Conservation (phyloP, 2,113 vertebrate genomes). For the Hippocampus guttulatus region DNA sequence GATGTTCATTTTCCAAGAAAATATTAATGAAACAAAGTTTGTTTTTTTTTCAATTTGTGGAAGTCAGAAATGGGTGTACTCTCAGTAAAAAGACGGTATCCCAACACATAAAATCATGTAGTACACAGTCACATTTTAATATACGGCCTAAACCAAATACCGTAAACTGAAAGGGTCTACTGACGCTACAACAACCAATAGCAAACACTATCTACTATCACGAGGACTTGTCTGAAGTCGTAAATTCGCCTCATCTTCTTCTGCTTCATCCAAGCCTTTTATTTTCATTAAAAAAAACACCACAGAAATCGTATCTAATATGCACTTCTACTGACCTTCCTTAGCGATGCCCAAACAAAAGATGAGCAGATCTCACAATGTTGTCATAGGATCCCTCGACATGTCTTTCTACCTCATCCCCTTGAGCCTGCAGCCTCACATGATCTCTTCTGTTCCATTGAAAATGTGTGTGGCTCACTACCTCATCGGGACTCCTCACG, state of each 20-base stretch:
- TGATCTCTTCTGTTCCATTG: constrained; percentile 31
- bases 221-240: neutral
- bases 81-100: too few species aligned
- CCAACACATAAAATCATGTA: too few species aligned
- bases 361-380: constrained; percentile 14
- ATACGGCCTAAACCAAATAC: too few species aligned
- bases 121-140: too few species aligned
- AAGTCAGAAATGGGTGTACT: neutral
- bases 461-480: constrained; percentile 47
- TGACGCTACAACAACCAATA: too few species aligned
- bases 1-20: neutral
- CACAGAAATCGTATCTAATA: neutral
- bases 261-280: neutral
- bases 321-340: neutral
- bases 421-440: constrained; percentile 5
- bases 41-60: neutral
- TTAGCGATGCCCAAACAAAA: constrained; percentile 10
- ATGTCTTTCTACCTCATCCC: constrained; percentile 8
- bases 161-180: too few species aligned
- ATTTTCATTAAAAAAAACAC: neutral
- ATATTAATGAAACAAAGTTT: neutral
- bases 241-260: neutral
- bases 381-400: constrained; percentile 13
- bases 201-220: too few species aligned
- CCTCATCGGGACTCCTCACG: constrained; percentile 53